phyloP scores from a whole-genome alignment of 2,797 vertebrate genomes.

The Psittacula derbiana region DNA sequence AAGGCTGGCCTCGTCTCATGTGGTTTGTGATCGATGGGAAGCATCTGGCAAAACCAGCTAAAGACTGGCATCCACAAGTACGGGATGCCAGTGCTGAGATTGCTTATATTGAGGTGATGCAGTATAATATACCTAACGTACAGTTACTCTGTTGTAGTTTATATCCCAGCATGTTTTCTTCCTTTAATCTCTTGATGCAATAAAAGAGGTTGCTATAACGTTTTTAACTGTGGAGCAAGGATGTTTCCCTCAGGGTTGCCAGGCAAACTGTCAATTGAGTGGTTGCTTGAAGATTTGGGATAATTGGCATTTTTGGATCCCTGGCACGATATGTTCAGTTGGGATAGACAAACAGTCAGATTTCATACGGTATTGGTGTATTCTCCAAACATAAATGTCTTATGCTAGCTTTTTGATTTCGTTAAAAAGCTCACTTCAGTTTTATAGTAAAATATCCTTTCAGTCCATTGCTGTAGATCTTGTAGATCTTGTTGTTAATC shows the following conservation, averaged over 20 bases:
- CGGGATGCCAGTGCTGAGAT: slow-evolving; percentile 84
- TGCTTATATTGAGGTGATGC: slow-evolving; percentile 91
- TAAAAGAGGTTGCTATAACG: background rate
- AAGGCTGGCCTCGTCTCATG: slow-evolving; percentile 92
- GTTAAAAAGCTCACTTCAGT: background rate
- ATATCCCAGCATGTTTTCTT: background rate
- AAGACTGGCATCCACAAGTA: slow-evolving; percentile 89
- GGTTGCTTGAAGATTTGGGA: background rate
- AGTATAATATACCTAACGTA: background rate
- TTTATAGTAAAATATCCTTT: background rate
- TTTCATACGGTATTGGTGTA: background rate
- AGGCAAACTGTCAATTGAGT: background rate
- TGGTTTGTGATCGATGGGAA: slow-evolving; percentile 98
- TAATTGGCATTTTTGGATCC: background rate
- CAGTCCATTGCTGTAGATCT: background rate
- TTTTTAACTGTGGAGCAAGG: background rate
- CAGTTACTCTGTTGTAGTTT: fast-evolving
- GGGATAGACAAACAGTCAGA: background rate
- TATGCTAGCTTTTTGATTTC: background rate
- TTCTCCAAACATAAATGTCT: background rate
- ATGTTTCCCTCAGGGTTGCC: background rate
- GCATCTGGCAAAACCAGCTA: slow-evolving; percentile 91
- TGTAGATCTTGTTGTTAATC: background rate
- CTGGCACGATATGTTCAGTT: background rate
- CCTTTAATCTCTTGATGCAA: background rate